Evolutionary conservation across 1,140 invertebrate genomes (phyloP).

Genomic region (Ostrea denselamellosa): DNA sequence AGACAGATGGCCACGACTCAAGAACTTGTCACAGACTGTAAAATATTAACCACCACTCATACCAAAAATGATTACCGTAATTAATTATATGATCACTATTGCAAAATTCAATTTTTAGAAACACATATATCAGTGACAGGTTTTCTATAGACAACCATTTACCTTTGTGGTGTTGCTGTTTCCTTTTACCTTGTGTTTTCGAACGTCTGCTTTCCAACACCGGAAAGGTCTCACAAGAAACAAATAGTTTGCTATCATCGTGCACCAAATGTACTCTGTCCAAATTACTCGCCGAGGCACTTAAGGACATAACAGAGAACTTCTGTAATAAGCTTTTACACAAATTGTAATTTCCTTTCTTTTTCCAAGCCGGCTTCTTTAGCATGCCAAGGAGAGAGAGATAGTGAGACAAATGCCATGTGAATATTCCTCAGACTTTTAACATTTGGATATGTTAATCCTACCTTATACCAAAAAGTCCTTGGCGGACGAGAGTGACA

Average conservation of each 20-base stretch:
- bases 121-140: too few relatives aligned
- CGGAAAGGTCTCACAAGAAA: conserved; percentile 12
- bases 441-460: conserved; percentile 9
- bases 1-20: too few relatives aligned
- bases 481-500: not conserved
- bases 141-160: not conserved
- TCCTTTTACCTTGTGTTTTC: not conserved
- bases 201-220: not conserved
- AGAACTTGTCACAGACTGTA: too few relatives aligned
- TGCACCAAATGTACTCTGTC: not conserved
- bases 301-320: conserved; percentile 11
- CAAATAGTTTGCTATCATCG: conserved; percentile 22
- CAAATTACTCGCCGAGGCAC: conserved; percentile 1
- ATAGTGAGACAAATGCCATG: not conserved
- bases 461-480: not conserved
- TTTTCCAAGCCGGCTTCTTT: not conserved
- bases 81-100: too few relatives aligned
- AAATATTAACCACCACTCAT: too few relatives aligned
- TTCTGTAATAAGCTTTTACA: not conserved
- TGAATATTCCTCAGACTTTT: conserved; percentile 15
- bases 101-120: too few relatives aligned
- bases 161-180: not conserved
- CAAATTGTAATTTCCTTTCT: not conserved
- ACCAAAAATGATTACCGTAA: too few relatives aligned
- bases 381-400: not conserved